Evolutionary conservation across 2,113 vertebrate species (phyloP).

Genomic region (Stigmatopora nigra): DNA sequence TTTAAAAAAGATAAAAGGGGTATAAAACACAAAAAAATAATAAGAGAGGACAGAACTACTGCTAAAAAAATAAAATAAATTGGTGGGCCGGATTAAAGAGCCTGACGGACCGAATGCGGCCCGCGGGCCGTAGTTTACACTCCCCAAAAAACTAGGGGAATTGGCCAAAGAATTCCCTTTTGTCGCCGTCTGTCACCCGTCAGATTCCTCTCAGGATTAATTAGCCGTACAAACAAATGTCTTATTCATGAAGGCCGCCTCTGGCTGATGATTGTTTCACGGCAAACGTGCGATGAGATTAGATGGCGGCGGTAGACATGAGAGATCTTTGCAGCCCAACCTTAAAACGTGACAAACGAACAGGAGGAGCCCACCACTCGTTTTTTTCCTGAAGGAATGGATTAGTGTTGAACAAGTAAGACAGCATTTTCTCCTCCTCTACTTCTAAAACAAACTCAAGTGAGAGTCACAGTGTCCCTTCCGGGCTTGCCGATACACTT

Average conservation of each 20-base stretch:
- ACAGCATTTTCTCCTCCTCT: not conserved
- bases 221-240: conserved; percentile 59
- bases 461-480: not conserved
- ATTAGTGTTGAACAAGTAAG: not conserved
- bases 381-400: not conserved
- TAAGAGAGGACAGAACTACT: no score
- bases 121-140: no score
- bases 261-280: conserved; percentile 53
- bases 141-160: not conserved
- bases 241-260: conserved; percentile 59
- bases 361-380: not conserved
- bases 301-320: conserved; percentile 23
- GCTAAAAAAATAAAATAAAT: no score
- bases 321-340: conserved; percentile 22
- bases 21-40: no score
- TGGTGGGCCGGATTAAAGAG: no score
- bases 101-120: no score
- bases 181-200: conserved; percentile 50
- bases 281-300: not conserved
- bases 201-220: conserved; percentile 62
- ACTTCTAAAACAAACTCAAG: not conserved
- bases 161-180: conserved; percentile 33
- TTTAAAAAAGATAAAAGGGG: no score
- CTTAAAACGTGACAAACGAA: not conserved
- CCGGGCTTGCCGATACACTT: not conserved